Conservation (phyloP, 2,113 vertebrate genomes). For the Phasianus colchicus region DNA sequence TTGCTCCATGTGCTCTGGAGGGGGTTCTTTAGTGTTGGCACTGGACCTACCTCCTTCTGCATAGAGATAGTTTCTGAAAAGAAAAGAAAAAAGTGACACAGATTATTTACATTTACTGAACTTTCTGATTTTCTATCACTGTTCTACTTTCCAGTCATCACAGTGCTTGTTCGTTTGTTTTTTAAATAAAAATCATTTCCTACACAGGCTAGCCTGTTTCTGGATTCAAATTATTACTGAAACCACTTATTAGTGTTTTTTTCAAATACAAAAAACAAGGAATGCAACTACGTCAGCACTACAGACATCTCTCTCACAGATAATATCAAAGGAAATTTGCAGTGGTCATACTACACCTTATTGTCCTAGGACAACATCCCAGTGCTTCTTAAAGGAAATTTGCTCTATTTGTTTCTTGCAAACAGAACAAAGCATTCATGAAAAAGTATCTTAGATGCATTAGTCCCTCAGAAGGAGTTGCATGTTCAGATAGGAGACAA, state of each 20-base stretch:
- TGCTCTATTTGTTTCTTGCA: neutral
- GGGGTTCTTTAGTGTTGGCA: conserved; percentile 20
- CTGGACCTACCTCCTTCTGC: neutral
- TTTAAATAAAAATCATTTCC: neutral
- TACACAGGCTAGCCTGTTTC: neutral
- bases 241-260: neutral
- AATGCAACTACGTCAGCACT: neutral
- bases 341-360: neutral
- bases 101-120: neutral
- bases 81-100: neutral
- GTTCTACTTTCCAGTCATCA: neutral
- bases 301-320: neutral
- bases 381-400: neutral
- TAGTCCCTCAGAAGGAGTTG: neutral
- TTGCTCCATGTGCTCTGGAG: neutral
- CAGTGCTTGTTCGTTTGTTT: neutral
- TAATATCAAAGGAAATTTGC: neutral
- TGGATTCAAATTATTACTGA: neutral
- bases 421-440: neutral
- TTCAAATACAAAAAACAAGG: neutral
- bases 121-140: neutral
- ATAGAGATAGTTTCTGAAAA: conserved; percentile 58
- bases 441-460: neutral
- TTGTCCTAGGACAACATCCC: neutral
- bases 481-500: neutral